These are phyloP conservation scores for Macaria notata DNA, from an alignment of 2,888 invertebrate genomes.

Conservation along the genomic window DNA sequence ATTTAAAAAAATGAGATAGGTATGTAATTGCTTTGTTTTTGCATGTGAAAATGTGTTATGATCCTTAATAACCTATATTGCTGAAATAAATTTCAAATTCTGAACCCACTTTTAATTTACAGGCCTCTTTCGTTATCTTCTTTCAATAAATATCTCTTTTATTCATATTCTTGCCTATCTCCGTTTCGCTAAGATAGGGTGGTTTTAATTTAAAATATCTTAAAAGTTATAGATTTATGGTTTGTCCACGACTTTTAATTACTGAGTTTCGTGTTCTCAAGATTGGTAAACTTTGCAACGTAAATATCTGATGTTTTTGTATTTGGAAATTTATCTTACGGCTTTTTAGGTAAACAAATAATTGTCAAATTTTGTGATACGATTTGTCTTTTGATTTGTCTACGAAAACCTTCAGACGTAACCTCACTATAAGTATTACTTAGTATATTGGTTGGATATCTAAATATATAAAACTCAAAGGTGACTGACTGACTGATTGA, in stretches of 20 bases:
- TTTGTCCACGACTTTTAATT: constrained; percentile 59
- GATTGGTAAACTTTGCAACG: constrained; percentile 38
- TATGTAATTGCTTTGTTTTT: no score
- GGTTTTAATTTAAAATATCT: constrained; percentile 20
- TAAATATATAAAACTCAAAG: no score
- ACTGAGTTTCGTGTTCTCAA: constrained; percentile 51
- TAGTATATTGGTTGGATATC: no score
- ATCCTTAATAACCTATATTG: no score
- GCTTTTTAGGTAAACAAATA: no score
- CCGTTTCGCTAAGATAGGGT: constrained; percentile 11
- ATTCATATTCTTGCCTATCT: constrained; percentile 6
- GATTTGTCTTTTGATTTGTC: no score
- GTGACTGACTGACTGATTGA: no score
- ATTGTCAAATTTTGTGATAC: no score
- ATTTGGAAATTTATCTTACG: constrained; percentile 12
- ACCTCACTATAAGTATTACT: no score
- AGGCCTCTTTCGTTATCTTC: constrained; percentile 16
- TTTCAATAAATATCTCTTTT: constrained; percentile 21
- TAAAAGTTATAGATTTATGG: constrained; percentile 20
- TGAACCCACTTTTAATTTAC: constrained; percentile 16
- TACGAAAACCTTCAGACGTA: no score
- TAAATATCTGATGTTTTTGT: constrained; percentile 33
- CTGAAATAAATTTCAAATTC: constrained; percentile 11
- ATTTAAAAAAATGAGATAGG: no score
- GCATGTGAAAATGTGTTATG: no score